These are phyloP conservation scores for Drosophila pegasa DNA, from an alignment of 2,888 invertebrate genomes.

Conservation along the genomic window DNA sequence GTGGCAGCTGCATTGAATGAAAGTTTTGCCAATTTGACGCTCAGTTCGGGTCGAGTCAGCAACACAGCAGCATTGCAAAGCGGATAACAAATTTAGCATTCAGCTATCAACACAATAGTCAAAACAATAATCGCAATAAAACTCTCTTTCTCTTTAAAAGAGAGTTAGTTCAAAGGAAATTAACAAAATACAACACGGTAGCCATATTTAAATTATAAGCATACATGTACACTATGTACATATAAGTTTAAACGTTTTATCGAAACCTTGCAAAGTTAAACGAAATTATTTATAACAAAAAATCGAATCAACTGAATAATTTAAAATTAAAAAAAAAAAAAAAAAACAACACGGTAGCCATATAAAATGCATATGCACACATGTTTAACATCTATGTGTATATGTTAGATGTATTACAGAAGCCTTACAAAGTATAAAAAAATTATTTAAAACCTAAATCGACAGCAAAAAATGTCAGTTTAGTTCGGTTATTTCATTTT, in stretches of 20 bases:
- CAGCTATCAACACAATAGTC: constrained; percentile 23
- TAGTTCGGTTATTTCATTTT: constrained; percentile 18
- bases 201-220: constrained; percentile 14
- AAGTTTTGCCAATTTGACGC: constrained; percentile 79
- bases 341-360: no score
- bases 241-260: background rate
- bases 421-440: no score
- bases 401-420: no score
- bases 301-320: background rate
- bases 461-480: no score
- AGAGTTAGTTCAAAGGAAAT: constrained; percentile 18
- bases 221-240: background rate
- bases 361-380: no score
- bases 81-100: constrained; percentile 51
- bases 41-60: constrained; percentile 85
- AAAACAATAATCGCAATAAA: constrained; percentile 56
- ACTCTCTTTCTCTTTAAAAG: constrained; percentile 11
- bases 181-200: constrained; percentile 15
- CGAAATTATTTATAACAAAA: constrained; percentile 35
- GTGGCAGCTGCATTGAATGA: constrained; percentile 75
- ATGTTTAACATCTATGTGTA: no score
- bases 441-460: no score
- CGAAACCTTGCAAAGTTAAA: constrained; percentile 20
- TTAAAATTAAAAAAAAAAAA: no score
- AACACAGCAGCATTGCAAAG: constrained; percentile 82